phyloP scores from a whole-genome alignment of 2,113 vertebrate species.

The Promerops cafer region DNA sequence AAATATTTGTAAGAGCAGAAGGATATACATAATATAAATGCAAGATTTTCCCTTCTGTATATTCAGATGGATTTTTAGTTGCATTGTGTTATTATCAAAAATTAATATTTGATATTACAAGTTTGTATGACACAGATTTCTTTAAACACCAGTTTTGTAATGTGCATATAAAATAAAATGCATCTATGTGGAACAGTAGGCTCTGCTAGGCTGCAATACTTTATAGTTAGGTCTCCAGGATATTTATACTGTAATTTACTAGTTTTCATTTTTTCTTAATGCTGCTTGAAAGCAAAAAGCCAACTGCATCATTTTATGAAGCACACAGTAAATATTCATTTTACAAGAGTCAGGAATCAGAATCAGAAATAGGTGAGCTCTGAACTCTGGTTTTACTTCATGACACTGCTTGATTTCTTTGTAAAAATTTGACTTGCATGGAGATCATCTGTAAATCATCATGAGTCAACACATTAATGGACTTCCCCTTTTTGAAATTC shows the following conservation, averaged over 20 bases:
- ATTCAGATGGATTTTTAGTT: slow-evolving; percentile 12
- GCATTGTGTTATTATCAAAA: not conserved
- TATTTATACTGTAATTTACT: not conserved
- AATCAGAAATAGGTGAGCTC: not conserved
- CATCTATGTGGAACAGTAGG: not conserved
- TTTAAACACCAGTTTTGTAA: not conserved
- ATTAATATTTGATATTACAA: not conserved
- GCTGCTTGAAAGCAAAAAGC: not conserved
- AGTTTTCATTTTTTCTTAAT: not conserved
- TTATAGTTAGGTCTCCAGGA: not conserved
- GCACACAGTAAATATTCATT: not conserved
- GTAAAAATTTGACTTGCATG: not conserved
- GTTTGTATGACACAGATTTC: not conserved
- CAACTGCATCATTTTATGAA: not conserved
- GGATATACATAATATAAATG: not conserved
- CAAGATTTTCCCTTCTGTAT: not conserved
- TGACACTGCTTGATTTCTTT: not conserved
- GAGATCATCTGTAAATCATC: not conserved
- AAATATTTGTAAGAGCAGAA: slow-evolving; percentile 31
- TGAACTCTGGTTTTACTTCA: not conserved
- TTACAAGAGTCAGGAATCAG: not conserved
- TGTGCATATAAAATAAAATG: slow-evolving; percentile 7
- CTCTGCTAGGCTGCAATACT: not conserved
- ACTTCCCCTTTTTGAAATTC: not conserved
- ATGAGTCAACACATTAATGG: not conserved